Evolutionary conservation across 2,113 vertebrate genomes (phyloP), one percentile per base, ranked within the genome.

Genomic region (Embiotoca jacksoni): DNA sequence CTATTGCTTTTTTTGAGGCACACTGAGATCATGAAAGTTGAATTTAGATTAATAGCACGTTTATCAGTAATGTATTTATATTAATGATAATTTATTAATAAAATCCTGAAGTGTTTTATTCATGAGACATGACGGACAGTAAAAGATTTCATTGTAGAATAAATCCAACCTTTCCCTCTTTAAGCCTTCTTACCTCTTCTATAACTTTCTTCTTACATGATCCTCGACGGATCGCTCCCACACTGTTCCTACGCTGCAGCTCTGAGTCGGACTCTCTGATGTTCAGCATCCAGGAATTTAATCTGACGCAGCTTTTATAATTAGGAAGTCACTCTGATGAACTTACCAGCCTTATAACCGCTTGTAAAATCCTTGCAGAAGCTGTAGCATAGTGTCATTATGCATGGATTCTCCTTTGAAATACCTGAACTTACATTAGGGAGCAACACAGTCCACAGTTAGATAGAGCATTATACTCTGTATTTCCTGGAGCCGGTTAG

Each of bases 391-490:
- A 44, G 41, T 7, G 2, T 44, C 10, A 1, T 9, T 44, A 41
- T 67, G 47, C 47, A 44, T 68, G 13, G 69, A 32, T 14, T 78
- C 36, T 69, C 50, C 75, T 80, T 50, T 75, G 39, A 74, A 80
- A 75, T 75, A 41, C 65, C 50, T 71, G 50, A 35, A 61, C 41
- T 50, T 50, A 63, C 15, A 33, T 23, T 10, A 32, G 56, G 57
- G 63, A 33, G 54, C 65, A 65, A 44, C 41, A 44, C 10, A 44
- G 23, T 23, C 23, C 23, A 23, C 23, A 23, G 23, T 23, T 23
- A 23, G 23, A 23, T 23, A 23, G 23, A 23, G 23, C 23, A 23
- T 23, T 23, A 23, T 23, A 23, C 23, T 23, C 23, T 8, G 7
- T 41, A 41, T 8, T 41, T 9, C 7, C 7, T 41, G 39, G 39